phyloP scores from a whole-genome alignment of 2,113 vertebrate genomes.

The Microcebus murinus region DNA sequence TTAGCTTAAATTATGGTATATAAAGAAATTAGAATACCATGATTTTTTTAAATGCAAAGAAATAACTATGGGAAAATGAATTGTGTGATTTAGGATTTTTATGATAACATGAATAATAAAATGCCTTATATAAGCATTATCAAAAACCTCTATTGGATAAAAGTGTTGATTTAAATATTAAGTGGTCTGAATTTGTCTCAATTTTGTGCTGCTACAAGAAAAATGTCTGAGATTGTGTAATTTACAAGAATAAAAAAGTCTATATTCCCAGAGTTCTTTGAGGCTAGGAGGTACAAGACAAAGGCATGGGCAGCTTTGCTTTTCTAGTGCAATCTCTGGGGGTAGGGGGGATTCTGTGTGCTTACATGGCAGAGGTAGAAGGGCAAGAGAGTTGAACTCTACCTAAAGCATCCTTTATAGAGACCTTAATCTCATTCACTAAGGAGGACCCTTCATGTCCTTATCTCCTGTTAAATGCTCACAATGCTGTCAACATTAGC shows the following conservation, averaged over 20 bases:
- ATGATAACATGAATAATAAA: not conserved
- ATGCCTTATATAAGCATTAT: not conserved
- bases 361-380: not conserved
- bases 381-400: not conserved
- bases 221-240: not conserved
- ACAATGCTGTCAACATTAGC: not conserved
- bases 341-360: fast-evolving
- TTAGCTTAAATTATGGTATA: not conserved
- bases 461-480: not conserved
- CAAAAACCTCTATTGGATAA: not conserved
- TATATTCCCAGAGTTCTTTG: not conserved
- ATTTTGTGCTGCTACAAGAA: not conserved
- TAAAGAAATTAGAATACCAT: not conserved
- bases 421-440: not conserved
- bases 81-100: not conserved
- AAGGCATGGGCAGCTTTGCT: fast-evolving
- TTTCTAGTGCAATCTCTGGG: not conserved
- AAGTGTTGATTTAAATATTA: not conserved
- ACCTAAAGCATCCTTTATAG: not conserved
- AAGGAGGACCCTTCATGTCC: not conserved
- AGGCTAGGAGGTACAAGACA: not conserved
- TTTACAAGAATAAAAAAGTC: not conserved
- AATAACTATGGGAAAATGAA: not conserved
- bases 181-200: not conserved
- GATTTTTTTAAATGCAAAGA: not conserved